Evolutionary conservation across 2,113 vertebrate genomes (phyloP), one percentile per base, ranked within the genome.

Genomic region (Dicaeum eximium): DNA sequence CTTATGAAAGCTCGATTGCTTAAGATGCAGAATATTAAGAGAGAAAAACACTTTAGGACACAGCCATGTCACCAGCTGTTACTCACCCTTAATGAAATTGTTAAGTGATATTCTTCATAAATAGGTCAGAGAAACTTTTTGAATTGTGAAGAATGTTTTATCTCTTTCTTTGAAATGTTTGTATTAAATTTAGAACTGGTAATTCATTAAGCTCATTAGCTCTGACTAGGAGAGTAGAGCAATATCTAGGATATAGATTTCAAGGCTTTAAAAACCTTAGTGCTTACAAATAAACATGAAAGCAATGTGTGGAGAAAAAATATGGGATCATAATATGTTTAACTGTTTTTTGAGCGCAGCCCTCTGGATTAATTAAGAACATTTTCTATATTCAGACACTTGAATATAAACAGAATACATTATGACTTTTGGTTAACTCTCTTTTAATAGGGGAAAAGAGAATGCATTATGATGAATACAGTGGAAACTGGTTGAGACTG

Each of bases 21-120:
- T 98, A 97, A 98, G 95, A 96, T 97, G 92, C 93, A 98, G 94
- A 97, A 97, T 97, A 97, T 84, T 97, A 95, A 97, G 88, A 96
- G 88, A 98, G 96, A 97, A 98, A 97, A 98, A 96, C 88, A 97
- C 87, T 96, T 97, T 95, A 97, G 97, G 93, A 97, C 93, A 97
- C 90, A 97, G 94, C 67, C 86, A 89, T 98, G 93, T 97, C 92
- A 97, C 95, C 97, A 98, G 97, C 97, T 97, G 97, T 98, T 98
- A 97, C 94, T 97, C 94, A 97, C 97, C 90, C 97, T 80, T 95
- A 98, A 97, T 98, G 93, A 97, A 97, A 97, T 94, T 97, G 92
- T 96, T 97, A 98, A 98, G 94, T 97, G 95, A 96, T 86, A 97
- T 97, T 97, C 92, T 97, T 97, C 97, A 96, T 97, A 98, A 97